These are phyloP conservation scores for Pelochelys cantorii DNA, from an alignment of 2,797 vertebrate genomes.

Conservation along the genomic window DNA sequence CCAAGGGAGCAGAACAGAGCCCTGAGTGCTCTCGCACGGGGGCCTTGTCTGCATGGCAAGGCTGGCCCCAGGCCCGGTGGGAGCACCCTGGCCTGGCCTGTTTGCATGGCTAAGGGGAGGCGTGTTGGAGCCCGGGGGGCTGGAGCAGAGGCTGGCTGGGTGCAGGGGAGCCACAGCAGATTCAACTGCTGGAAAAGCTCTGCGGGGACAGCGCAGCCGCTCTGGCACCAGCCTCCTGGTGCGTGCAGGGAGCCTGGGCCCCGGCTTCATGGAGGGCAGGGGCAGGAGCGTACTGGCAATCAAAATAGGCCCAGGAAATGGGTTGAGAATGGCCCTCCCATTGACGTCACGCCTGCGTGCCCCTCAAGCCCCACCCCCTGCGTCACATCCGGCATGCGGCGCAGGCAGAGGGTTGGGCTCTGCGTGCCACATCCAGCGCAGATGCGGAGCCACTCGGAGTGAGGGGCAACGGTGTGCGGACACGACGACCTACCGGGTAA, in stretches of 20 bases:
- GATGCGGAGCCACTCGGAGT: too few relatives aligned
- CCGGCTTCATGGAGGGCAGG: not conserved
- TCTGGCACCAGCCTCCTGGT: not conserved
- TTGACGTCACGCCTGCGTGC: too few relatives aligned
- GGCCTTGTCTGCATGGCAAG: not conserved
- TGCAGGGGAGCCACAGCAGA: not conserved
- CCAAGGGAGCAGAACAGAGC: not conserved
- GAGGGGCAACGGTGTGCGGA: too few relatives aligned
- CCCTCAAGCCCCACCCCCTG: too few relatives aligned
- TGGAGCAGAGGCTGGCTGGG: not conserved
- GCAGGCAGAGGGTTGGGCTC: too few relatives aligned
- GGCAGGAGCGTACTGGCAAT: not conserved
- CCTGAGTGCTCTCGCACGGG: not conserved
- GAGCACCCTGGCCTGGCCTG: not conserved
- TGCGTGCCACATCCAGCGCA: too few relatives aligned
- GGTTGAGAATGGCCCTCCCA: too few relatives aligned
- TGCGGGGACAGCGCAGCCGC: not conserved
- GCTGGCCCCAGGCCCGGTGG: not conserved
- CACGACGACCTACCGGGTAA: too few relatives aligned
- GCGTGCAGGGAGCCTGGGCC: not conserved
- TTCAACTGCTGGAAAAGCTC: not conserved
- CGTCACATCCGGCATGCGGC: too few relatives aligned
- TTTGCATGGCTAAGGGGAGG: not conserved
- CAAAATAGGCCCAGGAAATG: too few relatives aligned
- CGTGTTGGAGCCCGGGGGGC: not conserved